These are phyloP conservation scores for Phyllostomus hastatus DNA, from an alignment of 2,113 vertebrate species.

Conservation along the genomic window DNA sequence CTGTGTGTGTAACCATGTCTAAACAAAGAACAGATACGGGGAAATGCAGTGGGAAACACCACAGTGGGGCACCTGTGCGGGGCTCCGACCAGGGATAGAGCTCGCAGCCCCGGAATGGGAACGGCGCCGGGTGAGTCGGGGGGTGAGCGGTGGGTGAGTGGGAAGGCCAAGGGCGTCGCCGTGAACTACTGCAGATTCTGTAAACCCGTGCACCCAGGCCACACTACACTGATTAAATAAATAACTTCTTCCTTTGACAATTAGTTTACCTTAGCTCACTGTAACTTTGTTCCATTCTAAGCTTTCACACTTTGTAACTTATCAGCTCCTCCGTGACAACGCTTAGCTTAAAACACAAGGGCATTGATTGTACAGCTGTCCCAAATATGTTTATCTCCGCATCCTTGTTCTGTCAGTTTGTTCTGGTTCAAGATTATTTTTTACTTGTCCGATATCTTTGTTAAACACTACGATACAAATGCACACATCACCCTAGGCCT, in stretches of 20 bases:
- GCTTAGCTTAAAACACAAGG: not conserved
- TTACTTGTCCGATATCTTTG: no score
- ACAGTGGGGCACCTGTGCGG: not conserved
- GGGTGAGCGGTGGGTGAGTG: no score
- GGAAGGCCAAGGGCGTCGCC: no score
- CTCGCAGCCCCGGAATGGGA: not conserved
- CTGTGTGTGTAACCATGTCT: not conserved
- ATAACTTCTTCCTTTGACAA: not conserved
- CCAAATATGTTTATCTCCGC: not conserved
- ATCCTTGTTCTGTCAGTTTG: not conserved
- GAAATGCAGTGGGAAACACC: no score
- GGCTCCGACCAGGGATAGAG: not conserved
- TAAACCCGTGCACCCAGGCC: not conserved
- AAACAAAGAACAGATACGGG: no score
- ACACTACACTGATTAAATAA: not conserved
- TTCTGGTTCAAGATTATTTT: no score
- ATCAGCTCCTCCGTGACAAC: not conserved
- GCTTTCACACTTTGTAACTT: not conserved
- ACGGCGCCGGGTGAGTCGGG: not conserved
- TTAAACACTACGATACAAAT: no score
- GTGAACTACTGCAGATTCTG: fast-evolving
- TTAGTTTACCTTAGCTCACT: not conserved
- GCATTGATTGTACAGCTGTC: not conserved
- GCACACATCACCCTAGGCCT: not conserved
- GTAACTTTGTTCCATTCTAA: not conserved